phyloP scores from a whole-genome alignment of 2,888 invertebrate species.

The Cryptosula pallasiana region DNA sequence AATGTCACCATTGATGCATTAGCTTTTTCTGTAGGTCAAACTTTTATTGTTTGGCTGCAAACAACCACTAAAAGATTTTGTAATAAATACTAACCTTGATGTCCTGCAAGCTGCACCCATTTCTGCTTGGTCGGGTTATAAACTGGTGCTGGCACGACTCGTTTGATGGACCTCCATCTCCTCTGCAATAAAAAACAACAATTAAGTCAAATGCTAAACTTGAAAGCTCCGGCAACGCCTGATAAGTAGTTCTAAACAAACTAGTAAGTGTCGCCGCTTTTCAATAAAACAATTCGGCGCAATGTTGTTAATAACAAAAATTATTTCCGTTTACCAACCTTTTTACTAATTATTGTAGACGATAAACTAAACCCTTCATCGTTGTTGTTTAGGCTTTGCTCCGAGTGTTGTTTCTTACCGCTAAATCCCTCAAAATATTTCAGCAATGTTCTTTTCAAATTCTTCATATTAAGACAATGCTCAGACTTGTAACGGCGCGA shows the following conservation, averaged over 20 bases:
- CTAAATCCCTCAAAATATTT: background rate
- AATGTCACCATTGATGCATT: too few relatives aligned
- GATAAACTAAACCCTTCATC: background rate
- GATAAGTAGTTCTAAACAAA: too few relatives aligned
- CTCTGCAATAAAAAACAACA: background rate
- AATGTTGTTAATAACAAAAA: background rate
- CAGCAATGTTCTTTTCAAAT: background rate
- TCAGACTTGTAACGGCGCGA: too few relatives aligned
- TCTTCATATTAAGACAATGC: background rate
- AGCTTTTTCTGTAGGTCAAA: too few relatives aligned
- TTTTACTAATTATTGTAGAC: background rate
- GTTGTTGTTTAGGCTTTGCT: background rate
- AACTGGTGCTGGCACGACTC: background rate
- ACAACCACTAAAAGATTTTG: too few relatives aligned
- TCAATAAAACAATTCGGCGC: too few relatives aligned
- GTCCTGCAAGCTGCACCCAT: slow-evolving; percentile 93
- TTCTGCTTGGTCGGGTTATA: background rate
- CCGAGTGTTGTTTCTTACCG: background rate
- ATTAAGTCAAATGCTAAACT: background rate
- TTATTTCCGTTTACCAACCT: background rate
- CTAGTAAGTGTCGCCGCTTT: too few relatives aligned
- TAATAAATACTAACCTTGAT: slow-evolving; percentile 63
- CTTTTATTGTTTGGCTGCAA: too few relatives aligned
- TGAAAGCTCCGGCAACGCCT: background rate
- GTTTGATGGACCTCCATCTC: slow-evolving; percentile 3